Evolutionary conservation across 2,113 vertebrate species (phyloP).

Genomic region (Pterocles burchelli): DNA sequence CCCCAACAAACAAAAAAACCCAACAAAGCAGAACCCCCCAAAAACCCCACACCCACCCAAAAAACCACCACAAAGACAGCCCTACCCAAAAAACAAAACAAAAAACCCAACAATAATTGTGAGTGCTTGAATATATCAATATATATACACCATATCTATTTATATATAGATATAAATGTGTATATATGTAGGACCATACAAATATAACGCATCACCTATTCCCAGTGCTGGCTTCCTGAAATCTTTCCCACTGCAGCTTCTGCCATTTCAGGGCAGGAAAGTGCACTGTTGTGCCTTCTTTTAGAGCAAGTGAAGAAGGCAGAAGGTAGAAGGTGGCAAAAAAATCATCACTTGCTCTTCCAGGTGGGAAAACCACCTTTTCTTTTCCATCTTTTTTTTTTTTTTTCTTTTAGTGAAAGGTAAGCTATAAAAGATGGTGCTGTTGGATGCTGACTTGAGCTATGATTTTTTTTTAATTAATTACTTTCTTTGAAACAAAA

Average conservation of each 20-base stretch:
- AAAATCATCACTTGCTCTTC: background rate
- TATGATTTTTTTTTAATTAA: background rate
- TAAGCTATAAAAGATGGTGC: background rate
- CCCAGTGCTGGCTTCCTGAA: background rate
- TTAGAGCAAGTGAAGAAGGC: background rate
- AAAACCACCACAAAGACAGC: background rate
- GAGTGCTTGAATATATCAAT: rapidly evolving
- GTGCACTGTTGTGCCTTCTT: rapidly evolving
- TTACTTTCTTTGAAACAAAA: background rate
- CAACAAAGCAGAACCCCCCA: background rate
- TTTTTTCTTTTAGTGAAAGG: background rate
- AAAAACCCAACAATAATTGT: background rate
- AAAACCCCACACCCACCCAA: too few species aligned
- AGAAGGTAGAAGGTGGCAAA: background rate
- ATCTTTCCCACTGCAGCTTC: background rate
- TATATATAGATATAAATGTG: background rate
- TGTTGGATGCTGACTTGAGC: background rate
- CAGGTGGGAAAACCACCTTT: background rate
- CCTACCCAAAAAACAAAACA: background rate
- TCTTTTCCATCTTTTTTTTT: too few species aligned
- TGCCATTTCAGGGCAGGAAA: background rate
- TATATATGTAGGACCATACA: too few species aligned
- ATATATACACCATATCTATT: too few species aligned
- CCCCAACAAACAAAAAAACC: background rate
- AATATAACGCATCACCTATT: background rate